A percentile compares a stretch with the other conserved stretches of the same genome.
Conservation (phyloP, 37 sponge, comb jelly and placozoan species). For the Chondrosia reniformis region DNA sequence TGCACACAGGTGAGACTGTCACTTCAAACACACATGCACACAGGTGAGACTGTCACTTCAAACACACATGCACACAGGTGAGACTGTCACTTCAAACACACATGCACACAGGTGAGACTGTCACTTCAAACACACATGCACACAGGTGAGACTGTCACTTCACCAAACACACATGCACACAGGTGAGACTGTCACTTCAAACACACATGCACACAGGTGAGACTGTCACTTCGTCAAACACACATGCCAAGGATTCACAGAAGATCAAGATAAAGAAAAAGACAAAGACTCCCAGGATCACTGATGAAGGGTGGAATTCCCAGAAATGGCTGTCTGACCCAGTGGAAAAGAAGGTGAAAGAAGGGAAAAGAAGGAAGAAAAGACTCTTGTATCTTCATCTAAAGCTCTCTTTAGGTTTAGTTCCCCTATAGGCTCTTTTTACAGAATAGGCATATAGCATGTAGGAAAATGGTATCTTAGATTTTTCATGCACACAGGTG, state of each 20-base stretch:
- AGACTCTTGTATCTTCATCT: too few relatives aligned
- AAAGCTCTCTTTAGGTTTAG: too few relatives aligned
- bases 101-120: not conserved
- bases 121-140: not conserved
- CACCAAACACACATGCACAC: slow-evolving; percentile 12
- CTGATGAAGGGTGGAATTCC: too few relatives aligned
- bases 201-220: not conserved
- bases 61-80: not conserved
- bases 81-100: not conserved
- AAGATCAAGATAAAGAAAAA: not conserved
- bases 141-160: not conserved
- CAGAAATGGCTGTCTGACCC: too few relatives aligned
- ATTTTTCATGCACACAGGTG: too few relatives aligned
- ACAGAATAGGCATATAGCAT: too few relatives aligned
- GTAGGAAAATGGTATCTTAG: too few relatives aligned
- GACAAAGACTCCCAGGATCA: too few relatives aligned
- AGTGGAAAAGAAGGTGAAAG: too few relatives aligned
- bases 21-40: not conserved
- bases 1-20: not conserved
- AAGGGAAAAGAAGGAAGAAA: too few relatives aligned
- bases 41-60: not conserved
- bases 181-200: not conserved
- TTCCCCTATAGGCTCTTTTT: too few relatives aligned
- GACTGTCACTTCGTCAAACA: not conserved
- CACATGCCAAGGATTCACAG: slow-evolving; percentile 9